These are phyloP conservation scores for Trichopoda pennipes DNA, from an alignment of 2,888 invertebrate genomes.

Conservation along the genomic window DNA sequence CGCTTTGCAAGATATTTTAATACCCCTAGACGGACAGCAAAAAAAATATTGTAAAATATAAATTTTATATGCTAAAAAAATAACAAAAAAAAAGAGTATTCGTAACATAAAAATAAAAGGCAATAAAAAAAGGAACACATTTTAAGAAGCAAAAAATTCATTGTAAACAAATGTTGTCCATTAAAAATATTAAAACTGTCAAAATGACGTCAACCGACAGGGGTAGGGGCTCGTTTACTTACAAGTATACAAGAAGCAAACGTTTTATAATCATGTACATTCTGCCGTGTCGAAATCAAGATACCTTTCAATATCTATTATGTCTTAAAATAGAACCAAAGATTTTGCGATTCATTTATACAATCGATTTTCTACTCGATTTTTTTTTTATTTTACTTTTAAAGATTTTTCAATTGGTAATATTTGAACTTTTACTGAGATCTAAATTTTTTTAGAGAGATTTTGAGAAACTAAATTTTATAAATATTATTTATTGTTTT, in stretches of 20 bases:
- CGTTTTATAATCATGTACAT: no score
- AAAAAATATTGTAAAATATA: conserved; percentile 16
- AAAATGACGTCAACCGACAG: conserved; percentile 62
- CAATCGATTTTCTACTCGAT: no score
- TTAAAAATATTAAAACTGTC: conserved; percentile 67
- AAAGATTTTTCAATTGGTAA: no score
- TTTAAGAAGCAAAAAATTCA: conserved; percentile 31
- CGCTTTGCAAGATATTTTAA: conserved; percentile 20
- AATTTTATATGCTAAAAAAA: not conserved
- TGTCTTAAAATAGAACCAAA: no score
- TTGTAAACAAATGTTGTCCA: conserved; percentile 67
- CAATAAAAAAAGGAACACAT: conserved; percentile 10
- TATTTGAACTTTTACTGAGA: no score
- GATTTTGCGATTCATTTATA: no score
- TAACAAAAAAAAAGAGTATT: not conserved
- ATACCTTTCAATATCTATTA: no score
- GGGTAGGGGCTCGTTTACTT: conserved; percentile 29
- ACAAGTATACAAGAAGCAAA: not conserved
- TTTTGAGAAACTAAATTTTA: no score
- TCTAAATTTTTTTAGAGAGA: no score
- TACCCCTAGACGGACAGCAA: conserved; percentile 26
- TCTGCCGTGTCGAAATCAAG: no score
- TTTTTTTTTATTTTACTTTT: no score
- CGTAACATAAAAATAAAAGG: conserved; percentile 34
- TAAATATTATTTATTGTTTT: no score